phyloP scores from a whole-genome alignment of 1,140 invertebrate genomes.

The Lamellibrachia luymesi region DNA sequence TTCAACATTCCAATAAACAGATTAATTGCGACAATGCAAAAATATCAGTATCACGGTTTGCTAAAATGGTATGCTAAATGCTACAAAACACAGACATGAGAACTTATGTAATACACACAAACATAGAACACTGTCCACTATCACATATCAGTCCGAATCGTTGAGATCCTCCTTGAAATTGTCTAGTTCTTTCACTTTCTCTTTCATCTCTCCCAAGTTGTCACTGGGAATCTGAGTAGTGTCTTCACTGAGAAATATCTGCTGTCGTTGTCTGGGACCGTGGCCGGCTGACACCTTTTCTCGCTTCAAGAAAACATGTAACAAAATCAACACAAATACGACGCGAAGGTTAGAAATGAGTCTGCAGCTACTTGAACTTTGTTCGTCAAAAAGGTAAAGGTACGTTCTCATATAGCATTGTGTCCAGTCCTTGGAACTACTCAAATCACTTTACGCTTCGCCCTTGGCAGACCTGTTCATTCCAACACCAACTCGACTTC shows the following conservation, averaged over 20 bases:
- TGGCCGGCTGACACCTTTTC: background rate
- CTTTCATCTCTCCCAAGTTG: background rate
- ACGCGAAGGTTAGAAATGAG: no score
- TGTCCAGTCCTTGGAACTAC: no score
- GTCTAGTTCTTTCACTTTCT: background rate
- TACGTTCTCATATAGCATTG: no score
- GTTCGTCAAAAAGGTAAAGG: no score
- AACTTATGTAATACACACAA: background rate
- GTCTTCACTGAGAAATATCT: background rate
- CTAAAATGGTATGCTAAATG: background rate
- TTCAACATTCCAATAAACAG: background rate
- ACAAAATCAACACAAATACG: no score
- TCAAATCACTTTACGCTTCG: no score
- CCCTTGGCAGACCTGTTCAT: no score
- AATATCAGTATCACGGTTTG: background rate
- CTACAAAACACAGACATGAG: background rate
- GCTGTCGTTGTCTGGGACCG: background rate
- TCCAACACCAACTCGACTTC: no score
- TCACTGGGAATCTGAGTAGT: background rate
- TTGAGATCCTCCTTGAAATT: background rate
- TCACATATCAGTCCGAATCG: background rate
- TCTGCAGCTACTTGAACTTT: no score
- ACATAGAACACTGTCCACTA: background rate
- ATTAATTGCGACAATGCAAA: background rate
- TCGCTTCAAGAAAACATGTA: background rate